phyloP scores from a whole-genome alignment of 2,797 vertebrate species.

The Ibycter americanus region DNA sequence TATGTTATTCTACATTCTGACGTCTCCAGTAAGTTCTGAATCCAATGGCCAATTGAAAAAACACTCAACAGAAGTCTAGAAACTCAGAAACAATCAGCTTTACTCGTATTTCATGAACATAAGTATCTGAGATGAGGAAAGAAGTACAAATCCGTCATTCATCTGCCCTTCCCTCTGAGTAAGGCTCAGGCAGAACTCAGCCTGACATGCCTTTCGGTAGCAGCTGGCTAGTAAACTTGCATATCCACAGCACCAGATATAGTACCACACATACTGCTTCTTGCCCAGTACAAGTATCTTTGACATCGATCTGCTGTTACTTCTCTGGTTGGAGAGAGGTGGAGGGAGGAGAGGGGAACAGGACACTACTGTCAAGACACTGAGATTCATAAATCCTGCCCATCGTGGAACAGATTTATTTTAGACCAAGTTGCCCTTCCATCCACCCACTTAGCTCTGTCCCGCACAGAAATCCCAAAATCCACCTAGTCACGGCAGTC shows the following conservation, averaged over 20 bases:
- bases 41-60: background rate
- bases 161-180: background rate
- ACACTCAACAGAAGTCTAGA: background rate
- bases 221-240: background rate
- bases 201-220: background rate
- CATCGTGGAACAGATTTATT: background rate
- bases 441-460: background rate
- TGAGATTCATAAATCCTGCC: background rate
- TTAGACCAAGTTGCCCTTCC: background rate
- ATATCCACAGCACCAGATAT: background rate
- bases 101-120: background rate
- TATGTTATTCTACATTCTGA: background rate
- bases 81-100: background rate
- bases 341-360: background rate
- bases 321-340: background rate
- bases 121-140: background rate
- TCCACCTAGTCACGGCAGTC: rapidly evolving
- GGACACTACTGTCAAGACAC: background rate
- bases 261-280: background rate
- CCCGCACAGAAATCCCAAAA: background rate
- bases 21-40: background rate
- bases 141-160: background rate
- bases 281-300: background rate
- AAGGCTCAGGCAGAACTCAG: background rate
- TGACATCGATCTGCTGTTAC: background rate